Evolutionary conservation across 2,888 invertebrate species (phyloP), one percentile per base, ranked within the genome.

Genomic region (Syrista parreyssii): DNA sequence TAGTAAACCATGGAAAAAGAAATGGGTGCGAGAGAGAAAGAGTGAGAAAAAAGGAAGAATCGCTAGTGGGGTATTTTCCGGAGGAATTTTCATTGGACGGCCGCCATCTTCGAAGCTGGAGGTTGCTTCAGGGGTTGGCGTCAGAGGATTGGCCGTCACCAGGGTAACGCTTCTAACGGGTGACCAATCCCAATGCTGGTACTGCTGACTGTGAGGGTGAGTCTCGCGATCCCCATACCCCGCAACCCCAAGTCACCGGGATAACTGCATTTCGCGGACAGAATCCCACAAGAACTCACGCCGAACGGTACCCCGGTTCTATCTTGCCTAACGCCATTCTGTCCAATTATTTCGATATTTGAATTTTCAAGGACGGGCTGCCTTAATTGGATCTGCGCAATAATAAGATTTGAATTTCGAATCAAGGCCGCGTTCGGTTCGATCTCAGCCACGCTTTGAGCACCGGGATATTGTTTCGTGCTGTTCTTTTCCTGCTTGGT

Each of bases 211-310:
- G 55, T 40, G 79, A 76, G 80, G 82, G 76, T 78, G 80, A 77
- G 73, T 79, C 78, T 74, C 76, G 79, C 85, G 79, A 79, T 79
- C 83, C 83, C 82, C 69, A 79, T 68, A 76, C 80, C 69, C 76
- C 69, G 76, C 74, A 73, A 76, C 77, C 86, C 88, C 86, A 84
- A 88, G 88, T 88, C 90, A 86, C 87, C 84, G 85, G 88, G 89
- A 89, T 91, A 90, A 91, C 90, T 91, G 88, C 90, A 90, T 91
- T 91, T 90, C 89, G 89, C 86, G 88, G 89, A 88, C 91, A 91
- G 91, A 90, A 90, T 90, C 90, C 89, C 89, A 89, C 89, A 90
- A 90, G 91, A 90, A 90, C 89, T 90, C 91, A 88, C 88, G 88
- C 88, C 86, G 90, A 89, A 82, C 89, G 86, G 88, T 87, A 74